Conservation (phyloP, 2,797 vertebrate species). For the Distichodus sexfasciatus region DNA sequence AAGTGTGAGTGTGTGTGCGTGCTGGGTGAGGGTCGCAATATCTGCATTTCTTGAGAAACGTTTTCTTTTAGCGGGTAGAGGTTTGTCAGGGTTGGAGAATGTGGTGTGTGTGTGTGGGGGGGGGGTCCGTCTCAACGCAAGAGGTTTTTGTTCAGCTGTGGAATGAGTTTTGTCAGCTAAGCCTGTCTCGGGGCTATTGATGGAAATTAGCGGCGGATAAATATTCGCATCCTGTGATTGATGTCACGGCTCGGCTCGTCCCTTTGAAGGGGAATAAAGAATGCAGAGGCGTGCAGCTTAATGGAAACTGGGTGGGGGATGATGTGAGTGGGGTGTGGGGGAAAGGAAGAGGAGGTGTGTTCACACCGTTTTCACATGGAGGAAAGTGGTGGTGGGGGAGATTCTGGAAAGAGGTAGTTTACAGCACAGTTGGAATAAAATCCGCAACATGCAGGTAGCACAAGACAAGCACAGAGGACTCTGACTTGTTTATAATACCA, state of each 20-base stretch:
- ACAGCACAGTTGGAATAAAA: conserved; percentile 60
- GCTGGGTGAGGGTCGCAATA: conserved; percentile 54
- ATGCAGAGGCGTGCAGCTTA: conserved; percentile 74
- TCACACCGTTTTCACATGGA: conserved; percentile 36
- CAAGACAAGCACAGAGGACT: conserved; percentile 8
- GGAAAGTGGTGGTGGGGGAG: too few species aligned
- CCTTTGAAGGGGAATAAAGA: conserved; percentile 80
- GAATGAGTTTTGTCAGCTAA: conserved; percentile 82
- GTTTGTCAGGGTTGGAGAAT: too few species aligned
- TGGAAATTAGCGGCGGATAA: conserved; percentile 79
- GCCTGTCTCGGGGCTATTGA: conserved; percentile 79
- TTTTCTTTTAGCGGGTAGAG: conserved; percentile 36
- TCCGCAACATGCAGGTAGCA: conserved; percentile 39
- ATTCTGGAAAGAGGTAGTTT: conserved; percentile 39
- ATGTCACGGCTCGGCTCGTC: conserved; percentile 76
- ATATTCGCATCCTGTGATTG: conserved; percentile 80
- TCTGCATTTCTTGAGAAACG: conserved; percentile 75
- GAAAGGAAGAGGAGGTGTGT: too few species aligned
- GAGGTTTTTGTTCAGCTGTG: conserved; percentile 74
- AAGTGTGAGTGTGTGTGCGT: conserved; percentile 70
- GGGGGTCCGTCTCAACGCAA: conserved; percentile 67
- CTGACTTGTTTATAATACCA: too few species aligned
- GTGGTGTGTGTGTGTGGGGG: too few species aligned
- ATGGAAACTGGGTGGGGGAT: conserved; percentile 68
- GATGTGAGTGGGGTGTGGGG: background rate